Base-by-base conservation (phyloP, 2,797 vertebrate species). In the Danio albolineatus region DNA sequence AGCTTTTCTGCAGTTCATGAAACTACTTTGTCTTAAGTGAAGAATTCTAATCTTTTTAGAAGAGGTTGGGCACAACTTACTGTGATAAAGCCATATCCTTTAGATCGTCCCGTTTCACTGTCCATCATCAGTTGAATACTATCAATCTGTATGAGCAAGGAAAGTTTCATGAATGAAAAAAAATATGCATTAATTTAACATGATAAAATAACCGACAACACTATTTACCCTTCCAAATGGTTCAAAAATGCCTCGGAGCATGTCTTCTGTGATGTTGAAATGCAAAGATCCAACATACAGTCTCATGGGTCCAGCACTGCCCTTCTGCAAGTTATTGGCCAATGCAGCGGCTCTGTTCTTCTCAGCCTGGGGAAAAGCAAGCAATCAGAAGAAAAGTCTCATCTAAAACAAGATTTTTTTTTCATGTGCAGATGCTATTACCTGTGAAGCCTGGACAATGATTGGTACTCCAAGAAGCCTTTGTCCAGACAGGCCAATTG, bases 61-160 rank as follows among this genome's bases (percentile, higher is more conserved):
- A 4, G 7, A 73, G 4, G 14, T 72, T 19, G 1, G 8, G 38
- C 17, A 28, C 19, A 75, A 89, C 95, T 92, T 92, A 99, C 97
- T 7, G 97, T 99, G 90, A 99, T 98, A 88, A 99, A 99, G 87
- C 97, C 97, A 19, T 98, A 98, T 86, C 97, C 97, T 92, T 98
- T 98, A 1, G 97, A 99, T 48, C 95, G 93, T 9, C 95, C 96
- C 0, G 96, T 97, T 91, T 98, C 97, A 85, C 95, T 97, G 85
- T 99, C 97, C 96, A 98, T 98, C 97, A 99, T 98, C 83, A 99
- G 93, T 81, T 99, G 97, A 88, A 99, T 99, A 85, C 96, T 98
- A 89, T 98, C 97, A 86, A 99, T 98, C 97, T 99, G 86, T 67
- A 46, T 38, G 36, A 13, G 3, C 6, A 73, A 80, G 2, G 66